These are phyloP conservation scores for Knipowitschia caucasica DNA, from an alignment of 2,797 vertebrate genomes.

Conservation along the genomic window DNA sequence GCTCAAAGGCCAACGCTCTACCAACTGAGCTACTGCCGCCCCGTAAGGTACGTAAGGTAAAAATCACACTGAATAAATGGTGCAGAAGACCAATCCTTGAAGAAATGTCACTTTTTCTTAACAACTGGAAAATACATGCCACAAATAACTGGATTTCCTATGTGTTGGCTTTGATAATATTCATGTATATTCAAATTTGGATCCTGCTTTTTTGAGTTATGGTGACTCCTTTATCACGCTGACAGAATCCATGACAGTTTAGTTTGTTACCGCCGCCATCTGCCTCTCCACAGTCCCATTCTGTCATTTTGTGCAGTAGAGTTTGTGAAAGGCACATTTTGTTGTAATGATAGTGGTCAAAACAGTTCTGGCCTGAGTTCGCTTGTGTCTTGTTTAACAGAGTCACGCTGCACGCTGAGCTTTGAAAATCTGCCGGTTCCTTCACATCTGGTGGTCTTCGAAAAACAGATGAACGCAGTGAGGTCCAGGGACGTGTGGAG, in stretches of 20 bases:
- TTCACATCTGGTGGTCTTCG: conserved; percentile 12
- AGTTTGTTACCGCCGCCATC: not conserved
- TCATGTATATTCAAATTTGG: not conserved
- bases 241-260: not conserved
- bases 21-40: no score
- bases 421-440: conserved; percentile 1
- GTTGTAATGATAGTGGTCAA: conserved; percentile 3
- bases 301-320: not conserved
- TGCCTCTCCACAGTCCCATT: not conserved
- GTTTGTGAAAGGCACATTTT: conserved; percentile 5
- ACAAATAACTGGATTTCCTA: no score
- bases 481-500: not conserved
- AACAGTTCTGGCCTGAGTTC: not conserved
- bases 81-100: no score
- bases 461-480: not conserved
- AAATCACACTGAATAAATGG: no score
- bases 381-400: not conserved
- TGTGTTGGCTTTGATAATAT: not conserved
- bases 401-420: conserved; percentile 7
- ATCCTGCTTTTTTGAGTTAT: not conserved
- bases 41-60: no score
- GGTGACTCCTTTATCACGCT: not conserved
- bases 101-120: no score
- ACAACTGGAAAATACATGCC: no score
- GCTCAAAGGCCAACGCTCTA: no score